These are phyloP conservation scores for Cladopsammia gracilis DNA, from an alignment of 64 coral and sea anemone species.

Conservation along the genomic window DNA sequence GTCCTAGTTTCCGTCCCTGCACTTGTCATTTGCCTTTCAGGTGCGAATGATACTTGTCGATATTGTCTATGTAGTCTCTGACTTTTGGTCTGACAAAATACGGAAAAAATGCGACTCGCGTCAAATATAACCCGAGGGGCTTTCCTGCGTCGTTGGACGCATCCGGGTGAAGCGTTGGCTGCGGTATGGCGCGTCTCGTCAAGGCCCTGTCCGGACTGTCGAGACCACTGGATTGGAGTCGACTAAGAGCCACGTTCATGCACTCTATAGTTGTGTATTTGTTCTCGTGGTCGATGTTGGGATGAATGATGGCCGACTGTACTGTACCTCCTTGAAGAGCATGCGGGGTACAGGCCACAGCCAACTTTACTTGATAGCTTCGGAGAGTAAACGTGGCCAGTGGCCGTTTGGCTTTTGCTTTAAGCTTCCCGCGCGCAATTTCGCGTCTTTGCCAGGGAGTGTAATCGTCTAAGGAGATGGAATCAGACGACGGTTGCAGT, in stretches of 20 bases:
- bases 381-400: background rate
- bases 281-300: background rate
- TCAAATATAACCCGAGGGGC: background rate
- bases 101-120: background rate
- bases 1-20: background rate
- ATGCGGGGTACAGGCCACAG: background rate
- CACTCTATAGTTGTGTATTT: background rate
- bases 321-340: background rate
- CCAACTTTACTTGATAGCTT: background rate
- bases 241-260: background rate
- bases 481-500: background rate
- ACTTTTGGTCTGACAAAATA: background rate
- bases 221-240: background rate
- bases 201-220: background rate
- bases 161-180: background rate
- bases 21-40: background rate
- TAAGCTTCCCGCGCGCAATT: background rate
- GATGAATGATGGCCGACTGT: background rate
- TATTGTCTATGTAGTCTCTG: background rate
- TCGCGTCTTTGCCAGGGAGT: background rate
- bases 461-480: background rate
- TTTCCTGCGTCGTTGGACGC: background rate
- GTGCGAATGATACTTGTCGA: background rate
- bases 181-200: background rate
- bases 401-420: background rate